phyloP scores from a whole-genome alignment of 2,113 vertebrate genomes.

The Quiscalus mexicanus region DNA sequence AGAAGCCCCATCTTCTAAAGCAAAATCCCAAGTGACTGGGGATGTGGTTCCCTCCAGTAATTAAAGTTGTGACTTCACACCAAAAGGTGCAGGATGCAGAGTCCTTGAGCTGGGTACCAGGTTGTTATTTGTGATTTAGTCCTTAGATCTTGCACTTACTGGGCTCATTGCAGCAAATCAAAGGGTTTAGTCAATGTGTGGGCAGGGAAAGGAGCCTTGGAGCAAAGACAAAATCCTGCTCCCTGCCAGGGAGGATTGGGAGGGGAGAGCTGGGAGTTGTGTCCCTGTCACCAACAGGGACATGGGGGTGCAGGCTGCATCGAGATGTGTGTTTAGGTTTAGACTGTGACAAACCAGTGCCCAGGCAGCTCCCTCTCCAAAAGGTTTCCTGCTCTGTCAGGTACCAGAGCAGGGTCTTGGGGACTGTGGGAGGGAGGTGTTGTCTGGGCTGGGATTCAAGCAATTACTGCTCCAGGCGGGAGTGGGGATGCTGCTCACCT shows the following conservation, averaged over 20 bases:
- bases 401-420: accelerated
- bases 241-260: background rate
- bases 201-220: background rate
- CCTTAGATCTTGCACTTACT: background rate
- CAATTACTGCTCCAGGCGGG: background rate
- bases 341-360: background rate
- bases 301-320: background rate
- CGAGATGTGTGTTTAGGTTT: background rate
- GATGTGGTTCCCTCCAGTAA: background rate
- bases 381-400: background rate
- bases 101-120: background rate
- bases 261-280: background rate
- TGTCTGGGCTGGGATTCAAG: background rate
- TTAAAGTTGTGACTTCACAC: background rate
- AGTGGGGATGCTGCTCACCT: background rate
- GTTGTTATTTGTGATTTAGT: background rate
- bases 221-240: background rate
- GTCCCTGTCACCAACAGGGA: background rate
- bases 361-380: background rate
- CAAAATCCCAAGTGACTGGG: background rate
- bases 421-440: background rate
- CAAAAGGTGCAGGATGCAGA: background rate
- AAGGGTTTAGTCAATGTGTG: background rate
- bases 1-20: background rate
- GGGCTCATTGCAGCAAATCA: background rate